Percentiles rank a stretch among this genome's conserved stretches.
Evolutionary conservation across 2,113 vertebrate genomes (phyloP).

Genomic region (Sander vitreus): DNA sequence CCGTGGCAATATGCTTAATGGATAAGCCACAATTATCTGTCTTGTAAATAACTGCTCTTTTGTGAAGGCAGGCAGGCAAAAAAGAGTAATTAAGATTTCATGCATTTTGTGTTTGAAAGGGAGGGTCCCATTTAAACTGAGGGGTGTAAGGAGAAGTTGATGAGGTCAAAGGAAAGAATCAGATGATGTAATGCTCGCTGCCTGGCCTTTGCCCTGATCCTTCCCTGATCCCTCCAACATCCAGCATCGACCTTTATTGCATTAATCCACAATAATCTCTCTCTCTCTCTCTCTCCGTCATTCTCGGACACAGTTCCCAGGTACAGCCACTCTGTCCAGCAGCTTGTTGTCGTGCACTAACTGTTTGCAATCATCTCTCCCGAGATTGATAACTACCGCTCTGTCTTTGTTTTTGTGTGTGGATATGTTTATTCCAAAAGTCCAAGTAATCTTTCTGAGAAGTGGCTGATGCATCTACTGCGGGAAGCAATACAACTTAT

Average conservation of each 20-base stretch:
- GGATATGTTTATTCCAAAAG: constrained; percentile 22
- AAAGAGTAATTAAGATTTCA: not conserved
- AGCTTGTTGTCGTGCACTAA: constrained; percentile 43
- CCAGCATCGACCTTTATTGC: constrained; percentile 63
- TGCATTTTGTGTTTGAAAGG: not conserved
- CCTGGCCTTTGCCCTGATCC: constrained; percentile 63
- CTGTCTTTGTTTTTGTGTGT: not conserved
- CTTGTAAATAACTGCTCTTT: constrained; percentile 5
- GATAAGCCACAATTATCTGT: constrained; percentile 4
- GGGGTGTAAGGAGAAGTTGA: not conserved
- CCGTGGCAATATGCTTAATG: constrained; percentile 32
- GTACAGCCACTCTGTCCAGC: constrained; percentile 30
- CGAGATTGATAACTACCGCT: not conserved
- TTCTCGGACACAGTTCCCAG: constrained; percentile 41
- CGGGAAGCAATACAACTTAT: constrained; percentile 32
- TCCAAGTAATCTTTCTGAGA: constrained; percentile 67
- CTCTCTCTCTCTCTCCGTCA: constrained; percentile 26
- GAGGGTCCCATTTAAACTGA: not conserved
- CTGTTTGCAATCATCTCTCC: constrained; percentile 37
- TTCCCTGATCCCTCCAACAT: constrained; percentile 72
- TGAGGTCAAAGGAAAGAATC: constrained; percentile 33
- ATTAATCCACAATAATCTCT: constrained; percentile 83
- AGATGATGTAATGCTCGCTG: constrained; percentile 67
- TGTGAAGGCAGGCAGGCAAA: not conserved
- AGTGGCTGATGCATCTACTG: not conserved